Conservation (phyloP, 2,888 invertebrate species). For the Hirtodrosophila cameraria region DNA sequence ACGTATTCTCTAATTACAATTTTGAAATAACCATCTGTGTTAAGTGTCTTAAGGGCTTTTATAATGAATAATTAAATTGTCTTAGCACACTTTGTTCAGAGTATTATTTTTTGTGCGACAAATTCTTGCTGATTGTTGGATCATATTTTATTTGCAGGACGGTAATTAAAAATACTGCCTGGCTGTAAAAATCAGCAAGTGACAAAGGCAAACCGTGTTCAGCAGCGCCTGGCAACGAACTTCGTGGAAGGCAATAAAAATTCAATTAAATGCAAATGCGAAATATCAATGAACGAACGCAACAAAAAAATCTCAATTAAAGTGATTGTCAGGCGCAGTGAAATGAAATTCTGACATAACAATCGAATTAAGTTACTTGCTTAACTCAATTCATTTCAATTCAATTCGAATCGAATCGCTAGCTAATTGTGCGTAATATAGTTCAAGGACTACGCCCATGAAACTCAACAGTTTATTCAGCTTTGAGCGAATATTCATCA, state of each 20-base stretch:
- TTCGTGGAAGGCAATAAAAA: slow-evolving; percentile 34
- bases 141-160: slow-evolving; percentile 20
- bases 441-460: slow-evolving; percentile 11
- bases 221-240: background rate
- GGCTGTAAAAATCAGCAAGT: slow-evolving; percentile 15
- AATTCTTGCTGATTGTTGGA: slow-evolving; percentile 20
- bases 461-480: slow-evolving; percentile 26
- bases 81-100: slow-evolving; percentile 4
- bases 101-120: slow-evolving; percentile 4
- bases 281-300: slow-evolving; percentile 23
- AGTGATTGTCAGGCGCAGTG: slow-evolving; percentile 10
- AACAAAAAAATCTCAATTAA: slow-evolving; percentile 50
- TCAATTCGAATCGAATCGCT: slow-evolving; percentile 15
- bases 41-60: background rate
- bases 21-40: background rate
- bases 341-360: slow-evolving; percentile 12
- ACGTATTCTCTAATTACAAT: background rate
- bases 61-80: slow-evolving; percentile 18
- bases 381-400: slow-evolving; percentile 10
- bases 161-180: slow-evolving; percentile 38
- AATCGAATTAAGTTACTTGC: too few species aligned
- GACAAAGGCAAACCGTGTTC: slow-evolving; percentile 31
- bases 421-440: slow-evolving; percentile 56
- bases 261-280: slow-evolving; percentile 31
- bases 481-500: slow-evolving; percentile 12